These are phyloP conservation scores for Daubentonia madagascariensis DNA, from an alignment of 2,113 vertebrate genomes.

Conservation along the genomic window DNA sequence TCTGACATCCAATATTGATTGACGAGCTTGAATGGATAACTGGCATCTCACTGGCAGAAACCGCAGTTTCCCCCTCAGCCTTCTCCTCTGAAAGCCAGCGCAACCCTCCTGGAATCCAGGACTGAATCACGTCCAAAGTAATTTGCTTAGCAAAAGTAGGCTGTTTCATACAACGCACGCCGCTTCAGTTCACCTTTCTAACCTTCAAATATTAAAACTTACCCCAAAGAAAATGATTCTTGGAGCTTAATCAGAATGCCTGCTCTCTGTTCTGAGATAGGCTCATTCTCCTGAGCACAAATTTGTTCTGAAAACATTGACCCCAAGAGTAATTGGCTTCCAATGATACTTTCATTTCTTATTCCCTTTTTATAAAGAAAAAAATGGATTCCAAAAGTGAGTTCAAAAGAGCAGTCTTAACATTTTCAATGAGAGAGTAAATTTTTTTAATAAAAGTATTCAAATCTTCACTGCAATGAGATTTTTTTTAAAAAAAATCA, in stretches of 20 bases:
- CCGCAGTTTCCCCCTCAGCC: not conserved
- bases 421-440: not conserved
- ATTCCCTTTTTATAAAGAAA: not conserved
- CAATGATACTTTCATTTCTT: not conserved
- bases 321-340: conserved; percentile 28
- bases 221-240: conserved; percentile 12
- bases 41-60: conserved; percentile 27
- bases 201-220: conserved; percentile 64
- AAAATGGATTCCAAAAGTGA: not conserved
- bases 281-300: conserved; percentile 11
- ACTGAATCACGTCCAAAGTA: conserved; percentile 50
- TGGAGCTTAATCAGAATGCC: conserved; percentile 8
- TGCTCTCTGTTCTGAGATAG: conserved; percentile 29
- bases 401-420: not conserved
- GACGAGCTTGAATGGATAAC: conserved; percentile 45
- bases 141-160: conserved; percentile 52
- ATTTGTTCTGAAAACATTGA: conserved; percentile 11
- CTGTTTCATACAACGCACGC: conserved; percentile 4
- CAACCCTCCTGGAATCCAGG: conserved; percentile 49
- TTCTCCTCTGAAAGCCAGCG: conserved; percentile 1
- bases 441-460: not conserved
- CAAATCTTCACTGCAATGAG: not conserved
- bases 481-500: not conserved
- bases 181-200: conserved; percentile 62
- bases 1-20: conserved; percentile 37